phyloP scores from a whole-genome alignment of 2,888 invertebrate genomes.

The Periphyllus acericola region DNA sequence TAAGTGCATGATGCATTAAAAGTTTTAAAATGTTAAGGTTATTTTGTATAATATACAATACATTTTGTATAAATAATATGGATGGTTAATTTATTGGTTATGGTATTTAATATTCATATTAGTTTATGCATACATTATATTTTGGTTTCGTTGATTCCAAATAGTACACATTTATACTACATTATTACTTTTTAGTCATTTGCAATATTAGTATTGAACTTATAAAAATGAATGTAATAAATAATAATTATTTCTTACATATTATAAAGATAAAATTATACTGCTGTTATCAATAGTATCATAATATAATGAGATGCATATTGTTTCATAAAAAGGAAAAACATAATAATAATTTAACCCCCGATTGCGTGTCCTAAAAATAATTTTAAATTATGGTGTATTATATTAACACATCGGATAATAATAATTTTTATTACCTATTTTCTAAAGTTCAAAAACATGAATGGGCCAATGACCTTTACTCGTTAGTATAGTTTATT shows the following conservation, averaged over 20 bases:
- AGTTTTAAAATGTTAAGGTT: not conserved
- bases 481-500: too few species aligned
- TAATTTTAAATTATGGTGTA: not conserved
- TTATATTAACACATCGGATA: not conserved
- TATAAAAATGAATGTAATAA: not conserved
- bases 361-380: not conserved
- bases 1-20: too few species aligned
- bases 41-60: too few species aligned
- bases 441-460: not conserved
- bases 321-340: not conserved
- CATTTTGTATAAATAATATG: too few species aligned
- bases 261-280: not conserved
- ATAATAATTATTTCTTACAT: not conserved
- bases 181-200: too few species aligned
- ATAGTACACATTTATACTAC: too few species aligned
- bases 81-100: too few species aligned
- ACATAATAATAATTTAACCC: not conserved
- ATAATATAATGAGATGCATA: not conserved
- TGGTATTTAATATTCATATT: too few species aligned
- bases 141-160: too few species aligned
- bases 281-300: not conserved
- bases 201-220: too few species aligned
- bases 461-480: not conserved
- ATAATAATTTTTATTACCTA: not conserved
- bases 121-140: too few species aligned